These are phyloP conservation scores for Lutraria rhynchaena DNA, from an alignment of 1,140 invertebrate species.

Conservation along the genomic window DNA sequence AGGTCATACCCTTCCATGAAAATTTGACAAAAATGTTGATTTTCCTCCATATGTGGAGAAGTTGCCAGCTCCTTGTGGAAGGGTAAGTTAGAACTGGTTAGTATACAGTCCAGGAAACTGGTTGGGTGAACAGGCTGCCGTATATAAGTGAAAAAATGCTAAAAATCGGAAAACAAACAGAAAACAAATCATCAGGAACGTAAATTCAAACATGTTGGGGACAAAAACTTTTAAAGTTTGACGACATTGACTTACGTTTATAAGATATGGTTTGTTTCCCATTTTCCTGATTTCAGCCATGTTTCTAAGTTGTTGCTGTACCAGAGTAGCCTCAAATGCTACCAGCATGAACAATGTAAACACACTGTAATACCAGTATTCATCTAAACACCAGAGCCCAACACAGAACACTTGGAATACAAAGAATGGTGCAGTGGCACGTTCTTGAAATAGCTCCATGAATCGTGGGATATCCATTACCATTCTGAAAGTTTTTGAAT, in stretches of 20 bases:
- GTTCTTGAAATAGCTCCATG: slow-evolving; percentile 97
- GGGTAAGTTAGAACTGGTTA: no score
- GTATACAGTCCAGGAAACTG: no score
- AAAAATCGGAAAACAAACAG: no score
- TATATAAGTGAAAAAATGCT: no score
- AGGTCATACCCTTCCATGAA: no score
- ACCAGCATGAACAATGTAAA: slow-evolving; percentile 99
- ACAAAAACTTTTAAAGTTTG: no score
- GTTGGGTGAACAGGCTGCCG: no score
- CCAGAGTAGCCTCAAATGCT: slow-evolving; percentile 98
- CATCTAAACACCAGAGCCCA: slow-evolving; percentile 98
- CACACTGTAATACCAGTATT: slow-evolving; percentile 94
- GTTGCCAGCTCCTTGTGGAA: no score
- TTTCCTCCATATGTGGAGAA: no score
- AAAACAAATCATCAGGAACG: no score
- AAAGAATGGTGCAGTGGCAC: slow-evolving; percentile 99
- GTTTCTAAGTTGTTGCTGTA: slow-evolving; percentile 98
- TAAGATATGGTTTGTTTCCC: slow-evolving; percentile 98
- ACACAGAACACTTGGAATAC: slow-evolving; percentile 98
- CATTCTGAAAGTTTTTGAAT: slow-evolving; percentile 88
- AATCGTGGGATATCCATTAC: slow-evolving; percentile 98
- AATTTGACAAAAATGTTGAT: no score
- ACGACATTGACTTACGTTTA: slow-evolving; percentile 88
- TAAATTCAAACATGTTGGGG: no score
- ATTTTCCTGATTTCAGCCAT: slow-evolving; percentile 99